Evolutionary conservation across 2,888 invertebrate species (phyloP).

Genomic region (Mythimna ferrago): DNA sequence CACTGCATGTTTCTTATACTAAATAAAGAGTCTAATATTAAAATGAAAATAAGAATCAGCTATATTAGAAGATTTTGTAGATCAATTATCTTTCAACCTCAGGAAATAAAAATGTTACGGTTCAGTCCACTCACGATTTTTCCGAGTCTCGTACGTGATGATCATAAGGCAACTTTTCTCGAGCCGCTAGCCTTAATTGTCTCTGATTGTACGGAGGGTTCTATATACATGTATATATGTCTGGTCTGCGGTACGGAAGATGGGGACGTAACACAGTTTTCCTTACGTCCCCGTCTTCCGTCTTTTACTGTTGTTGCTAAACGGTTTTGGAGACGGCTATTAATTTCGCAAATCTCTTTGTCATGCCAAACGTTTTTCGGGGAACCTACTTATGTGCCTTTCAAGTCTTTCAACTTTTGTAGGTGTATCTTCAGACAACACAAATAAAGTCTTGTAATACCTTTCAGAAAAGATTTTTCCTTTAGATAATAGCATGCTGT

Average conservation of each 20-base stretch:
- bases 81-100: neutral
- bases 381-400: too few species aligned
- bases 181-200: constrained; percentile 34
- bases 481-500: too few species aligned
- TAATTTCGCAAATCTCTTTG: constrained; percentile 10
- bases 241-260: neutral
- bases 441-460: too few species aligned
- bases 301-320: constrained; percentile 17
- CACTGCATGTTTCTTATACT: neutral
- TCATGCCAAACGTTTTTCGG: neutral
- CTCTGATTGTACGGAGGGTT: constrained; percentile 15
- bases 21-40: too few species aligned
- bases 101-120: constrained; percentile 9
- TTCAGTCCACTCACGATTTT: constrained; percentile 25
- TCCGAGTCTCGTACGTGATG: constrained; percentile 29
- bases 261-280: neutral
- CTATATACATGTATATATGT: neutral
- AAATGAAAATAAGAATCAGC: neutral
- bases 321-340: neutral
- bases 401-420: too few species aligned
- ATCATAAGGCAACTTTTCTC: constrained; percentile 26
- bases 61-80: neutral
- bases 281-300: too few species aligned
- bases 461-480: too few species aligned
- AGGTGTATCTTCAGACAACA: too few species aligned